These are phyloP conservation scores for Temnothorax curvispinosus DNA, from an alignment of 1,140 invertebrate genomes.

Conservation along the genomic window DNA sequence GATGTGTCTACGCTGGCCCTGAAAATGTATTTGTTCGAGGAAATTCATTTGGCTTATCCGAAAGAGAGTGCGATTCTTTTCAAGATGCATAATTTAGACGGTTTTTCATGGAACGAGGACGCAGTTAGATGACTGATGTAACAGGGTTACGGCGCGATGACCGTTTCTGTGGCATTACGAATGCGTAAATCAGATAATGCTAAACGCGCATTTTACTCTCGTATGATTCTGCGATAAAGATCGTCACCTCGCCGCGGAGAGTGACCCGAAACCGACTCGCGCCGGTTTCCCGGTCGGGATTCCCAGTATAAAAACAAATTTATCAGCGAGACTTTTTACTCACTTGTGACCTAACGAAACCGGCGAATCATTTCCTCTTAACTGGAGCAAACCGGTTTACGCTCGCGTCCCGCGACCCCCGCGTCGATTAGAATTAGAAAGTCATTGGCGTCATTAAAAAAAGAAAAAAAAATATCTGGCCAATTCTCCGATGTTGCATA, in stretches of 20 bases:
- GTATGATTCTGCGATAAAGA: background rate
- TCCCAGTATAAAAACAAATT: conserved; percentile 44
- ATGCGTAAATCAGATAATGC: background rate
- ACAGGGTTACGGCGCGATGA: background rate
- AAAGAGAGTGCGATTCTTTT: background rate
- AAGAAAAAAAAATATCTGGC: background rate
- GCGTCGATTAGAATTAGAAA: background rate
- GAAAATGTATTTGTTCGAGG: background rate
- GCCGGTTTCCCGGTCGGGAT: conserved; percentile 27
- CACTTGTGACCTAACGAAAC: conserved; percentile 42
- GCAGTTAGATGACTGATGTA: background rate
- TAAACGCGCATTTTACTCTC: background rate
- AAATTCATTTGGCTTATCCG: background rate
- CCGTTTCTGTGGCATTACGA: background rate
- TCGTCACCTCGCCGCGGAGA: background rate
- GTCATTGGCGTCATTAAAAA: conserved; percentile 13
- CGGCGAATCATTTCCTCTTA: conserved; percentile 28
- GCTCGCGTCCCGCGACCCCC: background rate
- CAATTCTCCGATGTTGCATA: background rate
- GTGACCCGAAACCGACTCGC: conserved; percentile 59
- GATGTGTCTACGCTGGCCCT: background rate
- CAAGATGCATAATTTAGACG: background rate
- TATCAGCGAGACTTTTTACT: conserved; percentile 46
- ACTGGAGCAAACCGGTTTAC: conserved; percentile 27
- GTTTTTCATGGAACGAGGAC: background rate